Percentiles rank a stretch among this genome's conserved stretches.
Conservation (phyloP, 2,888 invertebrate species). For the Agrochola circellaris region DNA sequence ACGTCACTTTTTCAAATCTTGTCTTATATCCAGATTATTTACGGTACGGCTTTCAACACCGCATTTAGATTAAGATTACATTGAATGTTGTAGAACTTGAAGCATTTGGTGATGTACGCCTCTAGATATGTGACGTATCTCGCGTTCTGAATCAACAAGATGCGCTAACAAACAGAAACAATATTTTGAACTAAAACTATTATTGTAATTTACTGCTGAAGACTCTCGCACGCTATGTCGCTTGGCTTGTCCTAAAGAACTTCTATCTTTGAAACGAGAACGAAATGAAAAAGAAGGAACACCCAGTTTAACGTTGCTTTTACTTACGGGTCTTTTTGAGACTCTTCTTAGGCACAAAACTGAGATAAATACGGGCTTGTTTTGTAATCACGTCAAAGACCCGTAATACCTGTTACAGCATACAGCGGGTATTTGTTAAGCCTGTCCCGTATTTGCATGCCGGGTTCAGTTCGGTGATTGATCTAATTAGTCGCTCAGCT, state of each 20-base stretch:
- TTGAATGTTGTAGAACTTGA: neutral
- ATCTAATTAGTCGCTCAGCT: constrained; percentile 72
- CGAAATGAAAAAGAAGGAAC: neutral
- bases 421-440: constrained; percentile 37
- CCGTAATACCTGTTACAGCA: neutral
- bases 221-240: too few relatives aligned
- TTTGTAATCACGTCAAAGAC: constrained; percentile 12
- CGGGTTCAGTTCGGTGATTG: constrained; percentile 64
- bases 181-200: constrained; percentile 10
- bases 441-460: constrained; percentile 50
- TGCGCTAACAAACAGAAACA: constrained; percentile 8
- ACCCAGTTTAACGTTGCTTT: neutral
- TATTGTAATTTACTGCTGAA: too few relatives aligned
- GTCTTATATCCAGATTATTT: neutral
- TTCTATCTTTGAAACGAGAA: too few relatives aligned
- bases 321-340: neutral
- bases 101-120: too few relatives aligned
- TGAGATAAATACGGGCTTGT: neutral
- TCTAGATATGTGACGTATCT: neutral
- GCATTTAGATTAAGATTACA: neutral
- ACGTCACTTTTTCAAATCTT: constrained; percentile 17
- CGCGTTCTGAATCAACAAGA: neutral
- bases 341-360: neutral
- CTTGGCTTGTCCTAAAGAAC: too few relatives aligned
- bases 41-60: constrained; percentile 4